Evolutionary conservation across 2,113 vertebrate genomes (phyloP), one percentile per base, ranked within the genome.

Genomic region (Tenrec ecaudatus): DNA sequence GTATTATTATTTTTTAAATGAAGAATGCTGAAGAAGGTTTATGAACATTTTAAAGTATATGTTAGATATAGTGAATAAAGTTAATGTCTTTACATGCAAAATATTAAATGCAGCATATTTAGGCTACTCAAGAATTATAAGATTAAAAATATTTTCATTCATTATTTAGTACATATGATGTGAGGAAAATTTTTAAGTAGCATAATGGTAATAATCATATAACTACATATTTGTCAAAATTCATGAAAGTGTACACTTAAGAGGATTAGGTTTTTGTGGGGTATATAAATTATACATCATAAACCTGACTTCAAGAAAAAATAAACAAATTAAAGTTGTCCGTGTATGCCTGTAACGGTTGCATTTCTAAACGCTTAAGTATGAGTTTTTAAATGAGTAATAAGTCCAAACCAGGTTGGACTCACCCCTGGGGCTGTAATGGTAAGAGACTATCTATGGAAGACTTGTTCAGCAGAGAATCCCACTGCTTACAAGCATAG

Each of bases 21-120:
- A 36, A 33, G 16, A 73, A 47, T 69, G 66, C 16, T 1, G 47
- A 71, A 20, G 60, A 83, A 86, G 66, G 15, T 58, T 73, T 60
- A 25, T 58, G 79, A 94, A 88, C 16, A 47, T 47, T 58, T 53
- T 8, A 17, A 81, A 53, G 33, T 77, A 82, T 77, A 82, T 83
- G 80, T 92, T 83, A 71, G 66, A 90, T 17, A 31, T 0, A 22
- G 1, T n/a, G 83, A 86, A 71, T 66, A 89, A 33, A 86, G 86
- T 40, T 68, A 82, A 73, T 89, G 53, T 15, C 82, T 88, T 83
- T 69, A 68, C 7, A 36, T 84, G 19, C 53, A 95, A 87, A 92
- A 78, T 68, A 60, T 36, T 47, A 83, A 89, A 53, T 23, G 33
- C 31, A 90, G 16, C 10, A 71, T 68, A 82, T 57, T 47, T 75